Percentiles rank a stretch among this genome's conserved stretches.
These are phyloP conservation scores for Albula goreensis DNA, from an alignment of 2,113 vertebrate genomes.

Conservation along the genomic window DNA sequence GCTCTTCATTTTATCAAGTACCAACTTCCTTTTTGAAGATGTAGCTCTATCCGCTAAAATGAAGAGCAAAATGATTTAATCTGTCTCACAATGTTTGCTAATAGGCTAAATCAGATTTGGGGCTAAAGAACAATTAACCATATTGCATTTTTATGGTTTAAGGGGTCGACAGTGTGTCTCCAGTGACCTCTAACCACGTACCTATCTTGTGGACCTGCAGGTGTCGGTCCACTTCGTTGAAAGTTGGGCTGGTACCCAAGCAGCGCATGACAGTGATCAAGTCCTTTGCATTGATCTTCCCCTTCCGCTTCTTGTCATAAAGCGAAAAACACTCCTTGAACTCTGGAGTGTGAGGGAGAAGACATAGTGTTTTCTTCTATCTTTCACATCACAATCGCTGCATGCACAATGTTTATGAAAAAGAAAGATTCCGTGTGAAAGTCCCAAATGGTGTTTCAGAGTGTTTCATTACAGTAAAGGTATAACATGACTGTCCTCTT, in stretches of 20 bases:
- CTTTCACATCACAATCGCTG: not conserved
- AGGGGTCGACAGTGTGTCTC: no score
- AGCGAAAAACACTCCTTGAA: constrained; percentile 97
- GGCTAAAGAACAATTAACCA: no score
- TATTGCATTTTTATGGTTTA: not conserved
- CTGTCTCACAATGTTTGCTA: no score
- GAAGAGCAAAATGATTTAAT: not conserved
- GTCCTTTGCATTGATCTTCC: constrained; percentile 81
- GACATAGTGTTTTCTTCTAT: not conserved
- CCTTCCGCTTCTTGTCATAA: constrained; percentile 89
- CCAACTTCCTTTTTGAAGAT: not conserved
- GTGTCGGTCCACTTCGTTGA: constrained; percentile 77
- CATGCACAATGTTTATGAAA: not conserved
- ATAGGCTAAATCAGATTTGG: no score
- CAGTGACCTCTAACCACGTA: constrained; percentile 45
- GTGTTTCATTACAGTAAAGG: not conserved
- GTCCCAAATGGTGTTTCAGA: not conserved
- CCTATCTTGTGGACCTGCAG: constrained; percentile 85
- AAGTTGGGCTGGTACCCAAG: constrained; percentile 85
- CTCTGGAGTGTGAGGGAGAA: constrained; percentile 65
- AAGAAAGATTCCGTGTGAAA: not conserved
- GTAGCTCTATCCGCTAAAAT: not conserved
- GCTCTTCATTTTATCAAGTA: not conserved
- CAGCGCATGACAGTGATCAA: constrained; percentile 88
- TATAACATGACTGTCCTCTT: not conserved